Evolutionary conservation across 2,888 invertebrate species (phyloP).

Genomic region (Dynastes maya): DNA sequence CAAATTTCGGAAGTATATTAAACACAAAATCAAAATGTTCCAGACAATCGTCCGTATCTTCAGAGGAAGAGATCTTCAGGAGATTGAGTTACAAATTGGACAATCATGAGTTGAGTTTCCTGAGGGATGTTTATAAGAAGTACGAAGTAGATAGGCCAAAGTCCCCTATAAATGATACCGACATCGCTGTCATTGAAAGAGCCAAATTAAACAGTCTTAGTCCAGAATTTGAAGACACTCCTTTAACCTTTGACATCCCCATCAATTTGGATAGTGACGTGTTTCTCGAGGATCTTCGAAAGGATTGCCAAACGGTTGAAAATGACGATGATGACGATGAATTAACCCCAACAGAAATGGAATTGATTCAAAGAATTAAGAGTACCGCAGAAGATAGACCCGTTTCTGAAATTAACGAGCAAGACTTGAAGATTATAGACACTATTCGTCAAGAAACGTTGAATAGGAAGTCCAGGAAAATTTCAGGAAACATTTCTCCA

Average conservation of each 20-base stretch:
- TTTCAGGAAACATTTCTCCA: neutral
- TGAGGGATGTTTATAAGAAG: constrained; percentile 40
- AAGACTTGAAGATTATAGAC: constrained; percentile 61
- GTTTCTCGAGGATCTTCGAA: neutral
- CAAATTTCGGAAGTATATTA: constrained; percentile 45
- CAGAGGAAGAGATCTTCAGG: constrained; percentile 46
- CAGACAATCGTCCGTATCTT: constrained; percentile 36
- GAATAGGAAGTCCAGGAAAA: neutral
- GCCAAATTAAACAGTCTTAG: constrained; percentile 56
- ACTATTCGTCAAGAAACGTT: constrained; percentile 54
- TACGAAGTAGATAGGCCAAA: constrained; percentile 53
- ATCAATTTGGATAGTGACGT: constrained; percentile 15
- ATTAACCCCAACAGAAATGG: constrained; percentile 23
- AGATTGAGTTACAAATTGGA: constrained; percentile 46
- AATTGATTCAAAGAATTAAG: constrained; percentile 28
- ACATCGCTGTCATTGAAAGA: constrained; percentile 60
- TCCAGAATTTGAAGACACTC: constrained; percentile 24
- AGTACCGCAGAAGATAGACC: constrained; percentile 26
- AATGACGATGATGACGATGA: constrained; percentile 6
- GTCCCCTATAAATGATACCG: constrained; percentile 63
- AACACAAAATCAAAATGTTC: constrained; percentile 24
- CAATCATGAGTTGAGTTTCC: constrained; percentile 26
- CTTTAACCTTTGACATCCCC: neutral
- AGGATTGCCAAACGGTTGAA: neutral
- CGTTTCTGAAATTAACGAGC: constrained; percentile 61